phyloP scores from a whole-genome alignment of 2,797 vertebrate genomes.

The Pelodytes ibericus region DNA sequence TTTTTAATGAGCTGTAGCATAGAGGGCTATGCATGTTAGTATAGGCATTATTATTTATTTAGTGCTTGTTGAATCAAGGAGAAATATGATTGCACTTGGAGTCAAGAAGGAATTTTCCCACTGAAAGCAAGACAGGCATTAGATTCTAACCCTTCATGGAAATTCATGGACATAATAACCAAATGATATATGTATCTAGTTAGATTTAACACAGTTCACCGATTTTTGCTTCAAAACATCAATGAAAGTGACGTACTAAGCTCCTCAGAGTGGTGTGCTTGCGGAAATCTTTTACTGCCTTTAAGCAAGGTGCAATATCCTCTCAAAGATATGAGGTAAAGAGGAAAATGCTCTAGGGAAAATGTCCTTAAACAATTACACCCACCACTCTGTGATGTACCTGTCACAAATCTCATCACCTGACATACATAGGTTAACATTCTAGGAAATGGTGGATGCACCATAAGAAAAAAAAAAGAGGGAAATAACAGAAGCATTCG shows the following conservation, averaged over 20 bases:
- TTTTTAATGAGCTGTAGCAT: too few relatives aligned
- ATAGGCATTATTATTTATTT: too few relatives aligned
- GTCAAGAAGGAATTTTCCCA: too few relatives aligned
- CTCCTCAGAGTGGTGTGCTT: not conserved
- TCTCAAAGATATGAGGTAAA: not conserved
- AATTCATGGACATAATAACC: too few relatives aligned
- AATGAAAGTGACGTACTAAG: not conserved
- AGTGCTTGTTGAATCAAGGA: too few relatives aligned
- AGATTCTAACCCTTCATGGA: too few relatives aligned
- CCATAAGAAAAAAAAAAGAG: too few relatives aligned
- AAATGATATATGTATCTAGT: too few relatives aligned
- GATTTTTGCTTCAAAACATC: not conserved
- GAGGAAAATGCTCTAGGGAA: not conserved
- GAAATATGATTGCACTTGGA: too few relatives aligned
- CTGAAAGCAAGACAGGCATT: too few relatives aligned
- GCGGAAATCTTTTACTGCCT: not conserved
- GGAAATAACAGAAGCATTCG: not conserved
- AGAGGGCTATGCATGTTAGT: too few relatives aligned
- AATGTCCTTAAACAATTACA: not conserved
- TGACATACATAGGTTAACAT: not conserved
- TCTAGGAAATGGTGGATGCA: not conserved
- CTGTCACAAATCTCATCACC: not conserved
- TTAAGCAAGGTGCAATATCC: not conserved
- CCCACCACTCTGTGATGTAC: not conserved
- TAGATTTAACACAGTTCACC: too few relatives aligned